Evolutionary conservation across 2,113 vertebrate species (phyloP).

Genomic region (Blennius ocellaris): DNA sequence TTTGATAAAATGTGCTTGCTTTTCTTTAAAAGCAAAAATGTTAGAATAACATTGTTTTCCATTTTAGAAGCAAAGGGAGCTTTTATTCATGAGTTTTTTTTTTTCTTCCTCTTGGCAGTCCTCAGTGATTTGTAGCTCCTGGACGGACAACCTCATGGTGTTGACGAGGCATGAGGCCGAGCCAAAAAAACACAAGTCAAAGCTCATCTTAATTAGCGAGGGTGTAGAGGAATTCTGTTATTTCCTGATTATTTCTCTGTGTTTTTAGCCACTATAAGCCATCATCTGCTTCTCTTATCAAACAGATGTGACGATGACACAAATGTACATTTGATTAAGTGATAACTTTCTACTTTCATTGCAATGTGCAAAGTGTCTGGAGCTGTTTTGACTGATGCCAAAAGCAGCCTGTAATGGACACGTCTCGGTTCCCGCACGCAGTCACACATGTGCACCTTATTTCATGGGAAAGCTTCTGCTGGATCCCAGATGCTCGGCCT

Average conservation of each 20-base stretch:
- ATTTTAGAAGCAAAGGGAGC: too few species aligned
- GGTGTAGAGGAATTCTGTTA: not conserved
- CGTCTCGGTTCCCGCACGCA: constrained; percentile 18
- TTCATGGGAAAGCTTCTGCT: constrained; percentile 15
- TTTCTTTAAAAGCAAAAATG: not conserved
- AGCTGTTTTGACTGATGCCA: not conserved
- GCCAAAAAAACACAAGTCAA: not conserved
- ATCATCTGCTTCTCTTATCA: not conserved
- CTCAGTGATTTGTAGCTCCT: too few species aligned
- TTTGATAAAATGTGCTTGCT: not conserved
- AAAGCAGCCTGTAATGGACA: constrained; percentile 33
- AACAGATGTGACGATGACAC: not conserved
- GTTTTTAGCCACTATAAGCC: not conserved
- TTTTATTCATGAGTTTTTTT: too few species aligned
- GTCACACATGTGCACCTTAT: constrained; percentile 15
- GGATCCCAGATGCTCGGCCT: constrained; percentile 7
- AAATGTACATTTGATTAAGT: not conserved
- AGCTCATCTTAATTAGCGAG: not conserved
- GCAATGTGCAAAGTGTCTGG: not conserved
- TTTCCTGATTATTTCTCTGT: not conserved
- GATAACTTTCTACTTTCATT: not conserved
- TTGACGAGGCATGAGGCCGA: too few species aligned
- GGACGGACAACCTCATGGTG: too few species aligned
- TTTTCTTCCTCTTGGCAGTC: too few species aligned
- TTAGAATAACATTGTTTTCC: not conserved